These are phyloP conservation scores for Sturnus vulgaris DNA, from an alignment of 2,113 vertebrate genomes.

Conservation along the genomic window DNA sequence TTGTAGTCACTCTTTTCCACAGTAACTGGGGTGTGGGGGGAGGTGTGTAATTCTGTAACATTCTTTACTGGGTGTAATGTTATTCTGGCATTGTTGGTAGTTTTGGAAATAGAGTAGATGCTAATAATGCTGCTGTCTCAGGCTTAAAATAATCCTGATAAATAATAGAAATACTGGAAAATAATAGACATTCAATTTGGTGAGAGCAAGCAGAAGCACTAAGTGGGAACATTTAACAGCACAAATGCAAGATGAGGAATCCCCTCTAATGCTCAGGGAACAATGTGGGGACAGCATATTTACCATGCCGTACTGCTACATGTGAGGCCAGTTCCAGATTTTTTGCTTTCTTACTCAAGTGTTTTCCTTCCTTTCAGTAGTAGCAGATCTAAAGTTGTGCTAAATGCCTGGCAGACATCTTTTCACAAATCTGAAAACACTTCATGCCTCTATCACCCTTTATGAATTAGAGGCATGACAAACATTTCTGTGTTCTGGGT, in stretches of 20 bases:
- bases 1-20: not conserved
- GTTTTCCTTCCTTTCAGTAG: not conserved
- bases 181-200: not conserved
- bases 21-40: fast-evolving
- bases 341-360: not conserved
- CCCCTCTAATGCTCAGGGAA: not conserved
- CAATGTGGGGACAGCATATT: not conserved
- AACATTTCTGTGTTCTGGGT: not conserved
- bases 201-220: not conserved
- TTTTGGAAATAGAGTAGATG: not conserved
- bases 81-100: not conserved
- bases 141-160: not conserved
- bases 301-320: not conserved
- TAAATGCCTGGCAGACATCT: not conserved
- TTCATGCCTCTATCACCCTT: not conserved
- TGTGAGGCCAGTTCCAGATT: not conserved
- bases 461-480: not conserved
- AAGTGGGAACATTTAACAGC: not conserved
- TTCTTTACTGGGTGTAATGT: not conserved
- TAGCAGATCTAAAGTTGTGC: not conserved
- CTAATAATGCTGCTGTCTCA: not conserved
- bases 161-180: not conserved
- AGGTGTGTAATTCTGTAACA: not conserved
- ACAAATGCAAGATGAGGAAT: not conserved
- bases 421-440: not conserved